Conservation (phyloP, 2,113 vertebrate species). For the Leucosticte australis region DNA sequence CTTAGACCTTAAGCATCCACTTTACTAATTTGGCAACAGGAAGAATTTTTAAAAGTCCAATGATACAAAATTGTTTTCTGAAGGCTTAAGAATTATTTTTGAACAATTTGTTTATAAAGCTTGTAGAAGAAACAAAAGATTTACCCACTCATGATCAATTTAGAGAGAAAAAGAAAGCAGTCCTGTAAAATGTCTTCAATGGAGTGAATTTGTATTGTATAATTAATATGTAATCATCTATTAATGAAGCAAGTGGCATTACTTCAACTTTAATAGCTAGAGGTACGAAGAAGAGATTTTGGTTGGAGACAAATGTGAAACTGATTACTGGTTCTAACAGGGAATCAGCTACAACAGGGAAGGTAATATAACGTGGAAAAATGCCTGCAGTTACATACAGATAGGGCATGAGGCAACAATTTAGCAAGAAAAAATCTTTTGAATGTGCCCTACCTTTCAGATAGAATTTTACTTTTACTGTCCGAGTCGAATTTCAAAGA, state of each 20-base stretch:
- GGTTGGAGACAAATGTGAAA: neutral
- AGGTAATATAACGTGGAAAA: neutral
- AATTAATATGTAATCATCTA: neutral
- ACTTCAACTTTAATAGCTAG: neutral
- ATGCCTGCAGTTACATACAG: neutral
- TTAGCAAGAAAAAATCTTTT: neutral
- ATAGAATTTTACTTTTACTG: neutral
- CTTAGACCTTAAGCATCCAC: neutral
- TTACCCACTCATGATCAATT: neutral
- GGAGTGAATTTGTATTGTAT: neutral
- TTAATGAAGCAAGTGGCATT: neutral
- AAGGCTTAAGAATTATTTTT: neutral
- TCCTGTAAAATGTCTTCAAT: neutral
- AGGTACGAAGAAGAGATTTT: neutral
- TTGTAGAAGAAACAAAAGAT: neutral
- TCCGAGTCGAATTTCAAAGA: neutral
- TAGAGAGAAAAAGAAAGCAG: neutral
- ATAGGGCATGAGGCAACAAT: neutral
- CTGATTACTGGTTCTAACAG: neutral
- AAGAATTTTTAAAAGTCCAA: neutral
- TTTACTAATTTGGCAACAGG: neutral
- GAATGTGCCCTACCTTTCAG: neutral
- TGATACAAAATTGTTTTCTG: neutral
- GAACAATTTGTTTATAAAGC: neutral
- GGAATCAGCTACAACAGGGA: neutral